A percentile compares a stretch with the other conserved stretches of the same genome.
Conservation (phyloP, 92 coral and sea anemone species). For the Galaxea fascicularis region DNA sequence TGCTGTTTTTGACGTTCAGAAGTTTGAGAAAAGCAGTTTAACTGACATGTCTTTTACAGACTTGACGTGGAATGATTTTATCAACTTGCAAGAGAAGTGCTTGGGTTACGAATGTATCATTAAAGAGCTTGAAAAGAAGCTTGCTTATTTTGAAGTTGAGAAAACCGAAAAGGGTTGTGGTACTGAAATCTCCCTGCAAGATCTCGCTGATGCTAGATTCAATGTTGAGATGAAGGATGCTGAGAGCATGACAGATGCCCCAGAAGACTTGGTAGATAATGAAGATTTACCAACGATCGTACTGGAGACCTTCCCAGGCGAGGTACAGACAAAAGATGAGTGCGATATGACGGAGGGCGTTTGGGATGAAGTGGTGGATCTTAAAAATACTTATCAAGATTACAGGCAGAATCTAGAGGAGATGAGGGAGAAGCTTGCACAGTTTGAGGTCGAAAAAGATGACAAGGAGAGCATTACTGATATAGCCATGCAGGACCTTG, state of each 20-base stretch:
- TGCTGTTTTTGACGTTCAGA: conserved; percentile 21
- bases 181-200: conserved; percentile 63
- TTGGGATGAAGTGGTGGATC: conserved; percentile 68
- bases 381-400: conserved; percentile 70
- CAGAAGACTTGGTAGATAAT: not conserved
- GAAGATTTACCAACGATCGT: conserved; percentile 32
- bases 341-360: conserved; percentile 64
- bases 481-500: conserved; percentile 63
- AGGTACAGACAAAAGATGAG: conserved; percentile 48
- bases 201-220: conserved; percentile 48
- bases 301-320: conserved; percentile 35
- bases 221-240: conserved; percentile 24
- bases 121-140: conserved; percentile 25
- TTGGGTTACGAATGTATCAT: not conserved
- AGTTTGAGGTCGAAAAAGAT: conserved; percentile 53
- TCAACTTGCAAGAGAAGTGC: conserved; percentile 50
- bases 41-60: conserved; percentile 69
- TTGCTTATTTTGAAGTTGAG: conserved; percentile 24
- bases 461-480: conserved; percentile 75
- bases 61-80: conserved; percentile 46
- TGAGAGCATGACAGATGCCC: conserved; percentile 24
- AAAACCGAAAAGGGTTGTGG: conserved; percentile 32
- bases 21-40: conserved; percentile 35
- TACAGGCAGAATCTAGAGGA: conserved; percentile 57
- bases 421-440: conserved; percentile 48